Evolutionary conservation across 64 coral and sea anemone species (phyloP), one percentile per base, ranked within the genome.

Genomic region (Actinia tenebrosa): DNA sequence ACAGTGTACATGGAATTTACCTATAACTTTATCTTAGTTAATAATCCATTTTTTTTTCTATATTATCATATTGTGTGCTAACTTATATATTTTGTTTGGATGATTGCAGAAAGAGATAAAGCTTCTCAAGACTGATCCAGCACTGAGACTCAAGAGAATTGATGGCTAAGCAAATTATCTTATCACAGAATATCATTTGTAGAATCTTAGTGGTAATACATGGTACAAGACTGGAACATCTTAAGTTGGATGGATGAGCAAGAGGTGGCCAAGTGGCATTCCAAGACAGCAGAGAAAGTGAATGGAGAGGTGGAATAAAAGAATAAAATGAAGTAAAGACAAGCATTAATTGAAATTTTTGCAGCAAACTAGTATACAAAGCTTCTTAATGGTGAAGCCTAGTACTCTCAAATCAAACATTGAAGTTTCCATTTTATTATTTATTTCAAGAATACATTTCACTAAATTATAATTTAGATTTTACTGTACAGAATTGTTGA

Each of bases 61-160:
- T 37, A 37, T 37, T 37, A 37, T 37, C 30, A 37, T 37, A 37
- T 37, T 37, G 30, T 37, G 30, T 37, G 30, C 53, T 11, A 55
- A 55, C 53, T 55, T 11, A 6, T 55, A 11, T n/a, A n/a, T n/a
- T 55, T 55, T 55, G 53, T 8, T 55, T 55, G 11, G 13, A 30
- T 45, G 47, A n/a, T 64, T 64, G 20, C 64, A 92, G 90, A 92
- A 92, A 87, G 85, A 92, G 85, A 60, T 71, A 83, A 92, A 92
- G 79, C 84, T 92, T 10, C 85, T 92, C 16, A 92, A 92, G 60
- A 92, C 90, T 44, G 90, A 92, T 64, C 90, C 90, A 16, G 86
- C 90, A 10, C 90, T 92, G 22, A 47, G 90, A 68, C 79, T 92
- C 23, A 92, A 92, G 78, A 87, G 90, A 64, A 87, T 92, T 20